A percentile compares a stretch with the other conserved stretches of the same genome.
These are phyloP conservation scores for Orchesellides sinensis DNA, from an alignment of 2,888 invertebrate genomes.

Conservation along the genomic window DNA sequence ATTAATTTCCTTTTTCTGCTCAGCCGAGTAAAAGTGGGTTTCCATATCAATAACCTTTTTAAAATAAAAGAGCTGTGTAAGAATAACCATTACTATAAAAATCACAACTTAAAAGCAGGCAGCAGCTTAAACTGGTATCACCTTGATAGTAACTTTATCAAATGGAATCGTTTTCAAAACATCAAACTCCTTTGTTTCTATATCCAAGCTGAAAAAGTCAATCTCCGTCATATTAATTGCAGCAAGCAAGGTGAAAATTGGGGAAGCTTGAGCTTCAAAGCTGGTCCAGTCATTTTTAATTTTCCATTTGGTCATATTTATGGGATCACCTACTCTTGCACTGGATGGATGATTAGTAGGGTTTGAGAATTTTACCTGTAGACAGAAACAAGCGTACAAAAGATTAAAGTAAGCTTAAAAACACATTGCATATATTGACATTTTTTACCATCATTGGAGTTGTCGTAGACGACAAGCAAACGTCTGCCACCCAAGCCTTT, in stretches of 20 bases:
- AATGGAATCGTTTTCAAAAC: constrained; percentile 49
- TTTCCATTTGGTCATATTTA: constrained; percentile 9
- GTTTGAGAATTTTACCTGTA: constrained; percentile 39
- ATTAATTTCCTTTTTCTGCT: not conserved
- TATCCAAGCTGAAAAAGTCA: constrained; percentile 52
- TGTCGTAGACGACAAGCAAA: constrained; percentile 24
- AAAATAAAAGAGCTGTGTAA: not conserved
- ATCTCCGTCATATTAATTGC: constrained; percentile 4
- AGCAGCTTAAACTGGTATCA: not conserved
- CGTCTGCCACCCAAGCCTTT: constrained; percentile 64
- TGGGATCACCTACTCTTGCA: constrained; percentile 37
- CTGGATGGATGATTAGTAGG: constrained; percentile 26
- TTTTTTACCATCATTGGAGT: not conserved
- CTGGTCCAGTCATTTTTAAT: constrained; percentile 29
- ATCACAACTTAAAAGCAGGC: not conserved
- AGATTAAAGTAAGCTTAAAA: too few relatives aligned
- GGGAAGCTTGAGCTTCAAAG: constrained; percentile 30
- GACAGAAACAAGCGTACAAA: not conserved
- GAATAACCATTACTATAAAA: not conserved
- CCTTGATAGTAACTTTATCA: constrained; percentile 24
- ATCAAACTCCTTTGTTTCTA: constrained; percentile 25
- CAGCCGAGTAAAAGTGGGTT: not conserved
- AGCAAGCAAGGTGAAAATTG: constrained; percentile 15
- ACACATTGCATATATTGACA: not conserved
- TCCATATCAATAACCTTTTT: constrained; percentile 11